Evolutionary conservation across 2,113 vertebrate species (phyloP), one percentile per base, ranked within the genome.

Genomic region (Hippocampus zosterae): DNA sequence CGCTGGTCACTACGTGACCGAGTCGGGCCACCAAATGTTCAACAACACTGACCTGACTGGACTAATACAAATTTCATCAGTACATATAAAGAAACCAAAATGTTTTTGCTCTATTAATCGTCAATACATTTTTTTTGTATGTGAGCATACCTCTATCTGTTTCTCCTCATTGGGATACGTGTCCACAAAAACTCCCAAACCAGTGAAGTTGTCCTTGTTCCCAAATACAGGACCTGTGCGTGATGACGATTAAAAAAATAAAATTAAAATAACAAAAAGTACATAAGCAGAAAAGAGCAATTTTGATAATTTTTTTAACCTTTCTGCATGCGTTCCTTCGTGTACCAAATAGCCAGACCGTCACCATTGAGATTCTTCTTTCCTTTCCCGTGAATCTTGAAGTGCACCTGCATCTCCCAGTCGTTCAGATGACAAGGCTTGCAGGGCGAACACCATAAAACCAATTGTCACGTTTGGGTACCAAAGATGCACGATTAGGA

Each of bases 161-260:
- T 99, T 99, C 90, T 98, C 97, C 89, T 99, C 97, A 16, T 98
- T 99, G 5, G 96, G 95, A 66, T 99, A 98, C 0, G 97, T 98
- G 91, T 99, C 97, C 90, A 98, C 92, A 27, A 98, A 98, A 70
- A 99, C 92, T 2, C 97, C 97, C 88, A 98, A 86, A 48, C 97
- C 96, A 44, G 96, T 91, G 89, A 98, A 98, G 82, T 94, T 95
- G 89, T 99, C 95, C 89, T 92, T 94, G 87, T 95, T 98, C 73
- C 97, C 97, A 87, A 99, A 99, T 42, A 97, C 97, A 21, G 96
- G 94, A 59, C 97, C 97, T 99, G 83, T 50, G 71, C 82, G 41
- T 76, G 19, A n/a, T 3, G 53, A 64, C 25, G 15, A 55, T 19
- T 29, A 11, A 65, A 8, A 23, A n/a, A 33, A 33, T 4, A 33